Percentiles rank a stretch among this genome's conserved stretches.
These are phyloP conservation scores for Lasioglossum baleicum DNA, from an alignment of 1,140 invertebrate genomes.

Conservation along the genomic window DNA sequence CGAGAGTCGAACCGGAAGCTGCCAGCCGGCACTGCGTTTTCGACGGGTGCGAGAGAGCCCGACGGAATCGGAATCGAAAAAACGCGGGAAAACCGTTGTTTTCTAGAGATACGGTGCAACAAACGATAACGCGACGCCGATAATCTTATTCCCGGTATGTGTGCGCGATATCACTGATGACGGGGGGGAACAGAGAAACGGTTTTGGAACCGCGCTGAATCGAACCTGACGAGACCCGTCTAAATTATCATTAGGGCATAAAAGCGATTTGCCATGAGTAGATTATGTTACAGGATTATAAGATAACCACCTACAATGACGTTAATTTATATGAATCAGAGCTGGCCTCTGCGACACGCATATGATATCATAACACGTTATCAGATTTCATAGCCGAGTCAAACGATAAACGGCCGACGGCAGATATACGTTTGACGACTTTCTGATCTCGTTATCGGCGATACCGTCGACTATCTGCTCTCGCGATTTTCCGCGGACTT, in stretches of 20 bases:
- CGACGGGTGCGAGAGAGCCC: background rate
- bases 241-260: constrained; percentile 46
- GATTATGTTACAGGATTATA: constrained; percentile 46
- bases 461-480: background rate
- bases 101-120: background rate
- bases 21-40: background rate
- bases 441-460: constrained; percentile 1
- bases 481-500: background rate
- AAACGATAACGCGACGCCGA: constrained; percentile 11
- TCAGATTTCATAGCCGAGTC: constrained; percentile 44
- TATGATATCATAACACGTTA: constrained; percentile 47
- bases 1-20: background rate
- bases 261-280: constrained; percentile 47
- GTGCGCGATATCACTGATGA: constrained; percentile 1
- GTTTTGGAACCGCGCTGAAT: background rate
- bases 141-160: constrained; percentile 11
- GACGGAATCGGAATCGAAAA: background rate
- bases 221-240: constrained; percentile 6
- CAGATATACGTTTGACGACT: constrained; percentile 14
- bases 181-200: no score
- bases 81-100: background rate
- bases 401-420: constrained; percentile 40
- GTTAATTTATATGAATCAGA: constrained; percentile 43
- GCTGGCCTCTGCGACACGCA: constrained; percentile 31
- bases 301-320: constrained; percentile 49